phyloP scores from a whole-genome alignment of 2,113 vertebrate genomes.

The Cyanistes caeruleus region DNA sequence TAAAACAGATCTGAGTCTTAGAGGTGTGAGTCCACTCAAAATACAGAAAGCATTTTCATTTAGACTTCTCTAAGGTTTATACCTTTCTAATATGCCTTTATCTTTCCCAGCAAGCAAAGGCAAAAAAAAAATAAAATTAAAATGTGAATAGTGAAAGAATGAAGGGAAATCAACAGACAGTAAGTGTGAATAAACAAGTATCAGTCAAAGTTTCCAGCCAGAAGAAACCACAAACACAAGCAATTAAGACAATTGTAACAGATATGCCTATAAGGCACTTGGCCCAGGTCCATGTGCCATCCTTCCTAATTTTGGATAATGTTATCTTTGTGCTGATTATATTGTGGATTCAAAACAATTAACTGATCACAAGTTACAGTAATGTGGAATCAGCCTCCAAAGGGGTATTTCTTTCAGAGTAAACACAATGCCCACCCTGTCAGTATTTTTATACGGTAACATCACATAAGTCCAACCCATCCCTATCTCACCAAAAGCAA shows the following conservation, averaged over 20 bases:
- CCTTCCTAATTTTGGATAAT: background rate
- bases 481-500: background rate
- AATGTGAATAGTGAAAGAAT: background rate
- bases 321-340: background rate
- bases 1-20: background rate
- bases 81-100: background rate
- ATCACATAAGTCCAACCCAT: background rate
- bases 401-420: background rate
- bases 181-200: constrained; percentile 22
- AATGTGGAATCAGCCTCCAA: background rate
- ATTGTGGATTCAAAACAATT: background rate
- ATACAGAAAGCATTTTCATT: background rate
- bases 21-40: background rate
- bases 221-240: constrained; percentile 6
- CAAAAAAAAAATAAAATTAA: background rate
- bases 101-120: background rate
- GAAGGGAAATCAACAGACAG: constrained; percentile 9
- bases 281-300: background rate
- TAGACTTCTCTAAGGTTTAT: background rate
- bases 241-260: constrained; percentile 15
- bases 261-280: constrained; percentile 22
- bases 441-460: background rate
- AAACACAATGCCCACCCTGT: background rate
- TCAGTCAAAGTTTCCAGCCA: background rate
- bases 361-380: background rate